Conservation (phyloP, 1,140 invertebrate genomes). For the Chrysopa pallens region DNA sequence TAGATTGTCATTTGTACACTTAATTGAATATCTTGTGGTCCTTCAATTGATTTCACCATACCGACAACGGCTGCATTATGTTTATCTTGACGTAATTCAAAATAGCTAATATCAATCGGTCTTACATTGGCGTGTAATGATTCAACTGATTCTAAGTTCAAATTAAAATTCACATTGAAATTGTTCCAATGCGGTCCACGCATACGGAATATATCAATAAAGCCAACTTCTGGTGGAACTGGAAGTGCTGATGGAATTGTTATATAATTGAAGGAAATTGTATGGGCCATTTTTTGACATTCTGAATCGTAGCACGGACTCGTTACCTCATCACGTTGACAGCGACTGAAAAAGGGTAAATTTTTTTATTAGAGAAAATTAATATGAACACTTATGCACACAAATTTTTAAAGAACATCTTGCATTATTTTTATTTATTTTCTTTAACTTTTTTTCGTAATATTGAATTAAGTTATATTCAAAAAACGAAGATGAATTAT, state of each 20-base stretch:
- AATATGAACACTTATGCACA: no score
- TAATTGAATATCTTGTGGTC: conserved; percentile 79
- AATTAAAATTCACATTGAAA: conserved; percentile 53
- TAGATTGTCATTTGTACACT: conserved; percentile 75
- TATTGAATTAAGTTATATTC: no score
- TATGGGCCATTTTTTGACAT: neutral
- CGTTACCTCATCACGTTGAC: conserved; percentile 1
- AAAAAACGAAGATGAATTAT: no score
- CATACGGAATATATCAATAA: conserved; percentile 74
- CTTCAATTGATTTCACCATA: conserved; percentile 48
- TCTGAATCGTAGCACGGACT: no score
- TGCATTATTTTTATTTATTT: no score
- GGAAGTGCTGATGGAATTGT: conserved; percentile 35
- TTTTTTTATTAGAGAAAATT: neutral
- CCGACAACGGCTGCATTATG: conserved; percentile 39
- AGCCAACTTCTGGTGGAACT: conserved; percentile 43
- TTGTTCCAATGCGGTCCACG: conserved; percentile 48
- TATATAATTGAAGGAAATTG: conserved; percentile 3
- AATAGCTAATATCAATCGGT: conserved; percentile 43
- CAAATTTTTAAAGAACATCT: no score
- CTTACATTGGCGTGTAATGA: conserved; percentile 34
- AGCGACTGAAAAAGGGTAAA: conserved; percentile 2
- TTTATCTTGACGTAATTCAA: conserved; percentile 19
- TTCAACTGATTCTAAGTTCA: conserved; percentile 44
- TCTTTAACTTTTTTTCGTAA: no score